Evolutionary conservation across 1,140 invertebrate genomes (phyloP).

Genomic region (Lepeophtheirus salmonis): DNA sequence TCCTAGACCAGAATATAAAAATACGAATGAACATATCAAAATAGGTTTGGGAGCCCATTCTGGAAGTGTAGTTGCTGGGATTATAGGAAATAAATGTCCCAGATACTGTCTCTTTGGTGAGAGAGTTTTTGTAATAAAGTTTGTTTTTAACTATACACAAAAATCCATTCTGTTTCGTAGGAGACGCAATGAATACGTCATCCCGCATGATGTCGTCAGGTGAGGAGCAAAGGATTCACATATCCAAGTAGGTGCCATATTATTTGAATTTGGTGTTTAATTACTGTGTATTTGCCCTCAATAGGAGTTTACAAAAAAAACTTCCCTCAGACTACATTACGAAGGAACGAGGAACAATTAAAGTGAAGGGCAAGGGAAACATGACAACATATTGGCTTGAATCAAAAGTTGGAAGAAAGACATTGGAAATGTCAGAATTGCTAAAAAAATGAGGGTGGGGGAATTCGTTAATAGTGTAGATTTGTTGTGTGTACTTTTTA

Average conservation of each 20-base stretch:
- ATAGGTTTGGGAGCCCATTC: constrained; percentile 1
- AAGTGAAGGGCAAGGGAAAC: constrained; percentile 15
- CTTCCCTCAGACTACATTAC: not conserved
- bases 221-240: constrained; percentile 13
- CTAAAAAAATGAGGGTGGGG: too few species aligned
- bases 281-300: not conserved
- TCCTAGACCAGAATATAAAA: constrained; percentile 1
- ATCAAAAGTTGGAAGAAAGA: not conserved
- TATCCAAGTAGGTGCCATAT: constrained; percentile 5
- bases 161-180: not conserved
- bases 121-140: not conserved
- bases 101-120: constrained; percentile 16
- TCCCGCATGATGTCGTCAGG: constrained; percentile 17
- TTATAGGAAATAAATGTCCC: constrained; percentile 13
- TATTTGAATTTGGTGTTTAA: not conserved
- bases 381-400: constrained; percentile 17
- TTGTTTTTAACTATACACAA: not conserved
- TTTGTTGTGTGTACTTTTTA: too few species aligned
- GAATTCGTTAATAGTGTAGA: too few species aligned
- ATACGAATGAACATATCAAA: constrained; percentile 5
- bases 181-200: constrained; percentile 17
- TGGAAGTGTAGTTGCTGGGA: constrained; percentile 8
- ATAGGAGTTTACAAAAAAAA: not conserved
- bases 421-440: constrained; percentile 2
- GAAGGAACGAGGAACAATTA: constrained; percentile 14